phyloP scores from a whole-genome alignment of 2,888 invertebrate genomes.

The Hyalella azteca region DNA sequence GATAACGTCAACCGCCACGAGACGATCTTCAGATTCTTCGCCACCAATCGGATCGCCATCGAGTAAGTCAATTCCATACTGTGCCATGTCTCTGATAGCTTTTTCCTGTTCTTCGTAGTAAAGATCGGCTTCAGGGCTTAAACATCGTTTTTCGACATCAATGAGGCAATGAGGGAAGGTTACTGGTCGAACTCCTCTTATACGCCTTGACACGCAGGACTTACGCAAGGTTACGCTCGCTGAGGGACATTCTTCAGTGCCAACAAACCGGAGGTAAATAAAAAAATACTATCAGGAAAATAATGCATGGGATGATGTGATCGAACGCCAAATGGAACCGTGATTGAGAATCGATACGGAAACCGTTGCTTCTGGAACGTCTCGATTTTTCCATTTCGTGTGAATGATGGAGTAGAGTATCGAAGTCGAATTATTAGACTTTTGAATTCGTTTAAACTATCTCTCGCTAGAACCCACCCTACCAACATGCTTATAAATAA shows the following conservation, averaged over 20 bases:
- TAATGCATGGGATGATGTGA: not conserved
- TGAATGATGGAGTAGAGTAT: constrained; percentile 30
- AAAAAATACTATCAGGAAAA: not conserved
- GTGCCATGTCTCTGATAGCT: not conserved
- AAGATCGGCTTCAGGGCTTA: constrained; percentile 50
- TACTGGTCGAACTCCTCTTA: constrained; percentile 40
- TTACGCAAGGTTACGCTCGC: not conserved
- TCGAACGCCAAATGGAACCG: not conserved
- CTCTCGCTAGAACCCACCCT: constrained; percentile 31
- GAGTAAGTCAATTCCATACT: not conserved
- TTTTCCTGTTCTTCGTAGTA: constrained; percentile 41
- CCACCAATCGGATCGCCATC: not conserved
- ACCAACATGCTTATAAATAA: constrained; percentile 29
- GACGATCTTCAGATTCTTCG: not conserved
- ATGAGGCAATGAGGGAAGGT: constrained; percentile 51
- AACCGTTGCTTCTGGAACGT: not conserved
- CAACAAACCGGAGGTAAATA: constrained; percentile 2
- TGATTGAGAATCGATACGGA: not conserved
- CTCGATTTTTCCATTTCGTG: not conserved
- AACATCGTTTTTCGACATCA: constrained; percentile 46
- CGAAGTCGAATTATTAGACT: not conserved
- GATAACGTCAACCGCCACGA: not conserved
- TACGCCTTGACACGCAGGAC: not conserved
- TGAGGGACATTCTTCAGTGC: not conserved
- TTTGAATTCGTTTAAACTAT: not conserved